A percentile compares a stretch with the other conserved stretches of the same genome.
Conservation (phyloP, 2,113 vertebrate species). For the Camelus dromedarius region DNA sequence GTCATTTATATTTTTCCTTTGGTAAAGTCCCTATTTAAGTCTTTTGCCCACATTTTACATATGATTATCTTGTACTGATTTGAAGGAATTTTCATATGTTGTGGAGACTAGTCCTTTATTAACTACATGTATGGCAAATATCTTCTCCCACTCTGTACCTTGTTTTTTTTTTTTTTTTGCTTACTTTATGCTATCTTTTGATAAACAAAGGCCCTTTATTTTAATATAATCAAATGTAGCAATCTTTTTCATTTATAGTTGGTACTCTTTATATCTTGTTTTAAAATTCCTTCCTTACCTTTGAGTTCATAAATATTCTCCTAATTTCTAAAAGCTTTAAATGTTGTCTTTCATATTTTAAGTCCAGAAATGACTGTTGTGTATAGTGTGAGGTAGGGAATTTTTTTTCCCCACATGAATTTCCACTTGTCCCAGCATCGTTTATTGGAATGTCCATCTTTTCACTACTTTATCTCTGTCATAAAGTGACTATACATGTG, state of each 20-base stretch:
- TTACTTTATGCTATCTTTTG: slow-evolving; percentile 15
- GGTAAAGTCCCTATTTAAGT: not conserved
- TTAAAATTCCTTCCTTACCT: slow-evolving; percentile 22
- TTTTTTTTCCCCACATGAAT: not conserved
- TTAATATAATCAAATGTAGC: not conserved
- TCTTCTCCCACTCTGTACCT: not conserved
- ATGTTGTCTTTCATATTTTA: not conserved
- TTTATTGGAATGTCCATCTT: not conserved
- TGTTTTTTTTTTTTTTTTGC: not conserved
- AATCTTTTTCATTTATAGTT: not conserved
- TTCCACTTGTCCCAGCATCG: not conserved
- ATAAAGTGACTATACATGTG: not conserved
- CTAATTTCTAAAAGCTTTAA: not conserved
- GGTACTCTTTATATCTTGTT: not conserved
- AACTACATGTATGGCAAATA: not conserved
- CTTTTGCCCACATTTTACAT: slow-evolving; percentile 12
- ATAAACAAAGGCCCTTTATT: not conserved
- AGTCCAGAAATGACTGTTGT: not conserved
- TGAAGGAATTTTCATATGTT: not conserved
- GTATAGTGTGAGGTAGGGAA: not conserved
- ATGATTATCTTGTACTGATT: not conserved
- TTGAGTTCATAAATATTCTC: not conserved
- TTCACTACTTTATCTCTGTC: not conserved
- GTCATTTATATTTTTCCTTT: not conserved
- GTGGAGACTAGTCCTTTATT: not conserved